Conservation (phyloP, 2,797 vertebrate genomes). For the Malurus leucopterus region DNA sequence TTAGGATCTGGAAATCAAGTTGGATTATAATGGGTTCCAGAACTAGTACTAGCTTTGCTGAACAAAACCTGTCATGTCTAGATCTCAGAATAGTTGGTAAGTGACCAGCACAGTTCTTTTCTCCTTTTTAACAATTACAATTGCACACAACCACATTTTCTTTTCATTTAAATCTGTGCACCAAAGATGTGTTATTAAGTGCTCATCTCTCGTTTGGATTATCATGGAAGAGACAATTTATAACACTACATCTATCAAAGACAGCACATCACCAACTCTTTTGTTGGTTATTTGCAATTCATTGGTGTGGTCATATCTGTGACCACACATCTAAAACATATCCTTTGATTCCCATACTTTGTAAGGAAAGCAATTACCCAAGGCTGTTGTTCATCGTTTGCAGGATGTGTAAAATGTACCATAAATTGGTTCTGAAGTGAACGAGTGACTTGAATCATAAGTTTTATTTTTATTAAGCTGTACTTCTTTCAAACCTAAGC, state of each 20-base stretch:
- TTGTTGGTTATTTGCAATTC: constrained; percentile 12
- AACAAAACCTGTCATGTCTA: neutral
- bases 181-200: neutral
- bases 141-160: neutral
- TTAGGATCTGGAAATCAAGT: neutral
- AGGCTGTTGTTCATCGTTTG: neutral
- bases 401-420: neutral
- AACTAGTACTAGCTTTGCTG: neutral
- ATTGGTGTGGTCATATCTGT: neutral
- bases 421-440: constrained; percentile 27
- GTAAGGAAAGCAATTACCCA: constrained; percentile 9
- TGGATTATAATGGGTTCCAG: neutral
- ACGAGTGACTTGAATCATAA: constrained; percentile 28
- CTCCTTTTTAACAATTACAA: neutral
- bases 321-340: neutral
- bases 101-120: neutral
- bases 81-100: neutral
- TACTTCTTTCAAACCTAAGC: constrained; percentile 1
- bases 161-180: neutral
- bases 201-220: neutral
- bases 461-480: constrained; percentile 18
- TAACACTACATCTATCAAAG: neutral
- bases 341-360: constrained; percentile 12
- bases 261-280: neutral
- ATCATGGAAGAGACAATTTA: neutral